Evolutionary conservation across 2,797 vertebrate species (phyloP).

Genomic region (Poecilia picta): DNA sequence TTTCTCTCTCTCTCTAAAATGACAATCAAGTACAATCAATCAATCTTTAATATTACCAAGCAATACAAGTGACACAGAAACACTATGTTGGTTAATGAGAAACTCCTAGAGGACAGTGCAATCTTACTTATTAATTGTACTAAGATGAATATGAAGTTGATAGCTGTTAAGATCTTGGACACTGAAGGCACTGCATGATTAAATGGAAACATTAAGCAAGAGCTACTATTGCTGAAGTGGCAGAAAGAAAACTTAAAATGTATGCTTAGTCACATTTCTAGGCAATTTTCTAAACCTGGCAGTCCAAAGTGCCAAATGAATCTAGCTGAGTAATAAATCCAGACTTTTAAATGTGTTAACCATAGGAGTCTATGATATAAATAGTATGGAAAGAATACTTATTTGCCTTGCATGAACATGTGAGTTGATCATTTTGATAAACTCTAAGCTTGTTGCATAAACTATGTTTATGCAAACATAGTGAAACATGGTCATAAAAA

Average conservation of each 20-base stretch:
- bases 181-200: slow-evolving; percentile 29
- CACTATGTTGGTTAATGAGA: slow-evolving; percentile 9
- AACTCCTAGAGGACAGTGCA: slow-evolving; percentile 12
- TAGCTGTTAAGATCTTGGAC: slow-evolving; percentile 12
- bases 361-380: slow-evolving; percentile 32
- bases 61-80: background rate
- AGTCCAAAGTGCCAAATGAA: slow-evolving; percentile 22
- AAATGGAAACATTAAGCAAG: slow-evolving; percentile 19
- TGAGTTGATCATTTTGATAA: slow-evolving; percentile 25
- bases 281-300: background rate
- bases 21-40: background rate
- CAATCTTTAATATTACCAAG: slow-evolving; percentile 5
- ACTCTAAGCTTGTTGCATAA: slow-evolving; percentile 37
- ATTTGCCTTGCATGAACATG: slow-evolving; percentile 15
- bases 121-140: slow-evolving; percentile 10
- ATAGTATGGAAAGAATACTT: slow-evolving; percentile 20
- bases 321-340: slow-evolving; percentile 20
- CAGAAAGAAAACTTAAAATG: slow-evolving; percentile 31
- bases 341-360: slow-evolving; percentile 1
- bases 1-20: background rate
- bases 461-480: slow-evolving; percentile 52
- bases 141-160: slow-evolving; percentile 4
- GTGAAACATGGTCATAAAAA: slow-evolving; percentile 25
- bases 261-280: slow-evolving; percentile 31
- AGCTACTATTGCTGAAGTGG: slow-evolving; percentile 35